Evolutionary conservation across 1,140 invertebrate species (phyloP).

Genomic region (Aphis craccivora): DNA sequence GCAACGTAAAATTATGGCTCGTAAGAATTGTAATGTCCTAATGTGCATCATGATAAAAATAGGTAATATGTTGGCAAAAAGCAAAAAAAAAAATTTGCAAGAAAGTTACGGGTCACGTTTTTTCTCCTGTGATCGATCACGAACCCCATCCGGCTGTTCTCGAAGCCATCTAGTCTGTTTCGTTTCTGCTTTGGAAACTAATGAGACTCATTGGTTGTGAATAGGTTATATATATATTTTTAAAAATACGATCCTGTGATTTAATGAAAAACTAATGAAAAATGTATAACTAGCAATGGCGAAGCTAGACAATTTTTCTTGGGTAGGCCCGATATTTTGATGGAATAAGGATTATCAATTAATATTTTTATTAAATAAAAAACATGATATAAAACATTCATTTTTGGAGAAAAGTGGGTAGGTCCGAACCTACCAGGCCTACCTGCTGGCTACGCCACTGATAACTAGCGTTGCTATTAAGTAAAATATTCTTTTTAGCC

Average conservation of each 20-base stretch:
- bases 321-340: too few relatives aligned
- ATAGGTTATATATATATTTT: neutral
- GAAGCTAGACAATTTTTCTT: too few relatives aligned
- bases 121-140: slow-evolving; percentile 36
- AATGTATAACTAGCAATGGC: neutral
- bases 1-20: neutral
- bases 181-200: slow-evolving; percentile 12
- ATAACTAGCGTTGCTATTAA: too few relatives aligned
- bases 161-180: neutral
- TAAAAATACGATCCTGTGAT: neutral
- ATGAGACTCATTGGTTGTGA: neutral
- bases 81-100: neutral
- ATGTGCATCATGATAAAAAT: neutral
- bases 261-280: neutral
- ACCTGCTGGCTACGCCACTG: too few relatives aligned
- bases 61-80: neutral
- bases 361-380: too few relatives aligned
- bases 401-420: too few relatives aligned
- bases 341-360: too few relatives aligned
- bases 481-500: neutral
- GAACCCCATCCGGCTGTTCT: neutral
- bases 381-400: too few relatives aligned
- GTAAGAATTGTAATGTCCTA: neutral
- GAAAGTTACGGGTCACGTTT: slow-evolving; percentile 45
- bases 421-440: too few relatives aligned